These are phyloP conservation scores for Papilio xuthus DNA, from an alignment of 1,140 invertebrate species.

Conservation along the genomic window DNA sequence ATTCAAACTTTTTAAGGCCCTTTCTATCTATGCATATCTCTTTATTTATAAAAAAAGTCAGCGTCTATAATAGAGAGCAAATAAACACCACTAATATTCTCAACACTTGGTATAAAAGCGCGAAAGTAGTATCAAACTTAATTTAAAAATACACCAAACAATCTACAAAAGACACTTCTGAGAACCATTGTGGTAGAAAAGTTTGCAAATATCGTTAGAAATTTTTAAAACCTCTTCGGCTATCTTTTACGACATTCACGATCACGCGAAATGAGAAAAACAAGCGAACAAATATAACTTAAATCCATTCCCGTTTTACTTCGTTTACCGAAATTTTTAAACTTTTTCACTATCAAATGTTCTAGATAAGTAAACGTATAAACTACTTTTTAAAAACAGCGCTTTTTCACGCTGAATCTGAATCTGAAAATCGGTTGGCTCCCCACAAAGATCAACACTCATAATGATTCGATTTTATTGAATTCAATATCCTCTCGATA, in stretches of 20 bases:
- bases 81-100: neutral
- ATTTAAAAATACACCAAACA: slow-evolving; percentile 34
- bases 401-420: neutral
- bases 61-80: too few relatives aligned
- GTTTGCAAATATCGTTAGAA: slow-evolving; percentile 35
- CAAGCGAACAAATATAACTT: slow-evolving; percentile 30
- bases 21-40: too few relatives aligned
- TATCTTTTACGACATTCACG: slow-evolving; percentile 33
- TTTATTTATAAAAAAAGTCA: too few relatives aligned
- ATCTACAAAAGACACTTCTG: slow-evolving; percentile 19
- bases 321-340: slow-evolving; percentile 13
- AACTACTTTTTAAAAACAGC: neutral
- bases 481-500: too few relatives aligned
- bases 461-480: too few relatives aligned
- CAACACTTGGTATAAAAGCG: neutral
- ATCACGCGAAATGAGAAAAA: slow-evolving; percentile 18
- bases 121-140: slow-evolving; percentile 6
- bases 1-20: too few relatives aligned
- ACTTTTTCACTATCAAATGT: neutral
- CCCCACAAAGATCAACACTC: too few relatives aligned
- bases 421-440: neutral
- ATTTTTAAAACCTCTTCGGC: slow-evolving; percentile 30
- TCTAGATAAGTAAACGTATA: neutral
- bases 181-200: slow-evolving; percentile 26
- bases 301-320: slow-evolving; percentile 12